phyloP scores from a whole-genome alignment of 2,113 vertebrate species.

The Gadus chalcogrammus region DNA sequence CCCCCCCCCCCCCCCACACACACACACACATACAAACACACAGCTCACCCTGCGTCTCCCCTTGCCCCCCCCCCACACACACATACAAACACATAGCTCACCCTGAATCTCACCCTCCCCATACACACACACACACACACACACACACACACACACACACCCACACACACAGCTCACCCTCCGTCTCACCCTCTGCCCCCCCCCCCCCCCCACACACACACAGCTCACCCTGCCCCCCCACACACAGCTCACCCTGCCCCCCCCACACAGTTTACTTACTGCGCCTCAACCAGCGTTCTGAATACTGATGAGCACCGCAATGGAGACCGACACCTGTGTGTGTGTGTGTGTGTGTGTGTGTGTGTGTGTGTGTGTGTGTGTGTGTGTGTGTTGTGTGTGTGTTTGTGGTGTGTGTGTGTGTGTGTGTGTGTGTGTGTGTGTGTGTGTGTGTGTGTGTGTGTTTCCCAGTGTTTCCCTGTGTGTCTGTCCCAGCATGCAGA shows the following conservation, averaged over 20 bases:
- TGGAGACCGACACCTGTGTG: not conserved
- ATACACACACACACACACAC: too few species aligned
- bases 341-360: not conserved
- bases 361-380: not conserved
- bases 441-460: slow-evolving; percentile 5
- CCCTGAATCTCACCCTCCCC: too few species aligned
- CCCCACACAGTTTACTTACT: slow-evolving; percentile 29
- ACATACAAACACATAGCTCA: too few species aligned
- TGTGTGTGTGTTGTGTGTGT: slow-evolving; percentile 3
- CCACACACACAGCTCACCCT: too few species aligned
- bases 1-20: too few species aligned
- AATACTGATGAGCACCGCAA: not conserved
- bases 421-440: slow-evolving; percentile 5
- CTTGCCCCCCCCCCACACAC: too few species aligned
- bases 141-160: too few species aligned
- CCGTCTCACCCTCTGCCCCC: too few species aligned
- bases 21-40: too few species aligned
- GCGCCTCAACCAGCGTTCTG: not conserved
- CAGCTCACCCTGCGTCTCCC: too few species aligned
- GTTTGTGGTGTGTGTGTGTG: not conserved
- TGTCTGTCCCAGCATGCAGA: slow-evolving; percentile 6
- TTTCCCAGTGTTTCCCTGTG: slow-evolving; percentile 5
- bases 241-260: slow-evolving; percentile 19
- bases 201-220: too few species aligned
- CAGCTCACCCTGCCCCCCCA: too few species aligned